Conservation (phyloP, 2,797 vertebrate genomes). For the Kryptopterus vitreolus region DNA sequence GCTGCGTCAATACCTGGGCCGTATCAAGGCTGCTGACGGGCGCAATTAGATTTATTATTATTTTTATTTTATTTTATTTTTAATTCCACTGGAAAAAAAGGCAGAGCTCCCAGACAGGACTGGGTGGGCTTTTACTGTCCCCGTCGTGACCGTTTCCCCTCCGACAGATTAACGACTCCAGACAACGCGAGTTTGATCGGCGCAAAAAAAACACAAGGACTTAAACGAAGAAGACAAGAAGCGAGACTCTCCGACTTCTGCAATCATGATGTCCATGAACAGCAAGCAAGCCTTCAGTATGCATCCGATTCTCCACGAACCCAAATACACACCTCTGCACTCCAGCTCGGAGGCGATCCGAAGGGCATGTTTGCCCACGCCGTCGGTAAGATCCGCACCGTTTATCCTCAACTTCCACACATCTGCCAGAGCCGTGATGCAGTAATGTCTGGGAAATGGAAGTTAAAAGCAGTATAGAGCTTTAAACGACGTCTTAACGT, state of each 20-base stretch:
- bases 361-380: constrained; percentile 84
- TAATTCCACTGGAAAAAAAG: constrained; percentile 37
- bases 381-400: constrained; percentile 76
- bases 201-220: constrained; percentile 63
- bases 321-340: constrained; percentile 88
- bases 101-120: constrained; percentile 51
- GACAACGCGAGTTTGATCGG: constrained; percentile 41
- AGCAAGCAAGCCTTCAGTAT: constrained; percentile 92
- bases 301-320: constrained; percentile 91
- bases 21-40: constrained; percentile 63
- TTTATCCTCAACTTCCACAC: neutral
- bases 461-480: neutral
- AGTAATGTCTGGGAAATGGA: neutral
- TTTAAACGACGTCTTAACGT: no score
- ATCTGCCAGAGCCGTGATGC: neutral
- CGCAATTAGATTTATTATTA: constrained; percentile 38
- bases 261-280: constrained; percentile 95
- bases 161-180: constrained; percentile 43
- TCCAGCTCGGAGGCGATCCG: constrained; percentile 88
- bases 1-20: constrained; percentile 63
- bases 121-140: neutral
- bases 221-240: constrained; percentile 61
- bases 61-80: neutral
- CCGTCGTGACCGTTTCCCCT: constrained; percentile 21
- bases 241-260: constrained; percentile 65